Conservation (phyloP, 2,797 vertebrate species). For the Typhlichthys subterraneus region DNA sequence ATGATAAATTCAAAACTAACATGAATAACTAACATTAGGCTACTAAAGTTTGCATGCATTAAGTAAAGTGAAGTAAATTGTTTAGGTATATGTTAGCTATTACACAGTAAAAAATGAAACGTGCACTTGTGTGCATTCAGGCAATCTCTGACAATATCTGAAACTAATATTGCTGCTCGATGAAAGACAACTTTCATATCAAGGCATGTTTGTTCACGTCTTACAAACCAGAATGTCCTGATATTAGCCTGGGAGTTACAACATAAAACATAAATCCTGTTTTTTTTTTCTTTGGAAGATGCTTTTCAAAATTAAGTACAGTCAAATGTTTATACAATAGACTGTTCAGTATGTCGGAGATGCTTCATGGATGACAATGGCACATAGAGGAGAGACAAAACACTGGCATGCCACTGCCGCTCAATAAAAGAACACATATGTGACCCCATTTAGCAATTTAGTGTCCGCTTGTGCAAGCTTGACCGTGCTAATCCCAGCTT, state of each 20-base stretch:
- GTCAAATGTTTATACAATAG: too few relatives aligned
- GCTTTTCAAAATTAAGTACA: too few relatives aligned
- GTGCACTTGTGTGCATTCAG: slow-evolving; percentile 11
- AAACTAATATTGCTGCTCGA: slow-evolving; percentile 8
- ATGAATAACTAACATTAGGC: not conserved
- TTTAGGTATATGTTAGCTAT: slow-evolving; percentile 21
- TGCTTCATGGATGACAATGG: slow-evolving; percentile 19
- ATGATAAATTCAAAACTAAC: slow-evolving; percentile 5
- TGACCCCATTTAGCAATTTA: slow-evolving; percentile 51
- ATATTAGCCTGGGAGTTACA: not conserved
- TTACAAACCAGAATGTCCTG: slow-evolving; percentile 3
- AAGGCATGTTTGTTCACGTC: slow-evolving; percentile 32
- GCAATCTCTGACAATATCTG: slow-evolving; percentile 30
- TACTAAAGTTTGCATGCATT: not conserved
- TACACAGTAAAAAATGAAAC: slow-evolving; percentile 23
- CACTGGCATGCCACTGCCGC: slow-evolving; percentile 1
- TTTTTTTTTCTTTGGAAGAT: too few relatives aligned
- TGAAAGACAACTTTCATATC: slow-evolving; percentile 21
- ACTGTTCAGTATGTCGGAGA: not conserved
- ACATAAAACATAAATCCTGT: not conserved
- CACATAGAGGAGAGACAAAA: slow-evolving; percentile 20
- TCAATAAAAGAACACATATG: slow-evolving; percentile 9
- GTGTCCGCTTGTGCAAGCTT: slow-evolving; percentile 53
- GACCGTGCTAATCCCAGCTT: slow-evolving; percentile 45
- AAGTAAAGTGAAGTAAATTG: slow-evolving; percentile 10